Percentiles rank a stretch among this genome's conserved stretches.
phyloP scores from a whole-genome alignment of 2,888 invertebrate species.

The Chirona hameri region DNA sequence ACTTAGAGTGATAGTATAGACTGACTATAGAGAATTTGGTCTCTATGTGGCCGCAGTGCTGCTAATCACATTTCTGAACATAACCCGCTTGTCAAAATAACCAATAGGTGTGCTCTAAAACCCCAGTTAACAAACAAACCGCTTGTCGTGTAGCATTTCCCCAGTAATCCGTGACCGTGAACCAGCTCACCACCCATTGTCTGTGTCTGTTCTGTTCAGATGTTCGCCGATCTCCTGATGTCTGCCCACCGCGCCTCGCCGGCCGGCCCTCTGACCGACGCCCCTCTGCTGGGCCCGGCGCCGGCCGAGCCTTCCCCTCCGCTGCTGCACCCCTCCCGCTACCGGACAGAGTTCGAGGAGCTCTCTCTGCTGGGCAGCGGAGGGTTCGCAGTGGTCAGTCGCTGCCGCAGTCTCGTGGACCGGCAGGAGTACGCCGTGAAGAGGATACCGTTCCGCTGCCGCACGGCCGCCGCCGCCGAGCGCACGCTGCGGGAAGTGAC shows the following conservation, averaged over 20 bases:
- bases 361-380: conserved; percentile 65
- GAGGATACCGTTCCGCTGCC: conserved; percentile 55
- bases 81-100: no score
- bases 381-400: conserved; percentile 72
- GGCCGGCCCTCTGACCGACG: background rate
- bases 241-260: background rate
- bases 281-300: background rate
- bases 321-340: conserved; percentile 53
- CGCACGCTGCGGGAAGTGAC: conserved; percentile 66
- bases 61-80: no score
- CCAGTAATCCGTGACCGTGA: no score
- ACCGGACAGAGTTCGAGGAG: conserved; percentile 66
- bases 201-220: background rate
- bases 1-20: no score
- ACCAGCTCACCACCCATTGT: no score
- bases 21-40: no score
- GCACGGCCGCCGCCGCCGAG: conserved; percentile 6
- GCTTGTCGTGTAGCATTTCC: no score
- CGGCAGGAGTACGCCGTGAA: conserved; percentile 75
- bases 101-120: no score
- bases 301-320: background rate
- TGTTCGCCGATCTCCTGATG: background rate
- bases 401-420: conserved; percentile 69
- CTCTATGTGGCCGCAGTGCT: no score
- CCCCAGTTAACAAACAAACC: no score